These are phyloP conservation scores for Eupeodes luniger DNA, from an alignment of 2,888 invertebrate genomes.

Conservation along the genomic window DNA sequence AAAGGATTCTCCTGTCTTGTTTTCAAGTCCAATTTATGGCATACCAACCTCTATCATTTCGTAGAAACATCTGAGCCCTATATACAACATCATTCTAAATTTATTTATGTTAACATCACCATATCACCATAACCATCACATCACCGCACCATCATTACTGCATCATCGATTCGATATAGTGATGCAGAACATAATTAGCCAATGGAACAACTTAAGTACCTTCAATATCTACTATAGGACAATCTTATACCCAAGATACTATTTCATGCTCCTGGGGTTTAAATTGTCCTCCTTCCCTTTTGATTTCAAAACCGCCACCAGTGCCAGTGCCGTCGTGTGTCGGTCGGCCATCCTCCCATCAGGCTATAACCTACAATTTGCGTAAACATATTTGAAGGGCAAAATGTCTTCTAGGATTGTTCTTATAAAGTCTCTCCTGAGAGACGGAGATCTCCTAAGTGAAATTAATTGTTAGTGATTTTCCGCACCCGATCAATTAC, in stretches of 20 bases:
- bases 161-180: slow-evolving; percentile 28
- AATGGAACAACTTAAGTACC: slow-evolving; percentile 44
- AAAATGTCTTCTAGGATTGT: background rate
- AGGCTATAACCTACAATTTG: no score
- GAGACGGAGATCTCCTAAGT: slow-evolving; percentile 57
- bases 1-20: slow-evolving; percentile 58
- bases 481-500: slow-evolving; percentile 76
- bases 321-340: no score
- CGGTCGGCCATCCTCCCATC: no score
- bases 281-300: background rate
- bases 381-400: background rate
- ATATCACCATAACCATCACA: background rate
- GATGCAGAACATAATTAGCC: slow-evolving; percentile 51
- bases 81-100: slow-evolving; percentile 51
- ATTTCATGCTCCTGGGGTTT: background rate
- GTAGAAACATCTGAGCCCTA: background rate
- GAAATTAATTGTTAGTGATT: slow-evolving; percentile 75
- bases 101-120: slow-evolving; percentile 67
- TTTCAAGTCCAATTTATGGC: slow-evolving; percentile 13
- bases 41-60: background rate
- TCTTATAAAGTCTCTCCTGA: slow-evolving; percentile 26
- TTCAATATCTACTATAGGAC: background rate
- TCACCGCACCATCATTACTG: slow-evolving; percentile 61
- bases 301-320: background rate
- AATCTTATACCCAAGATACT: slow-evolving; percentile 35